Conservation (phyloP, 2,797 vertebrate species). For the Falco berigora region DNA sequence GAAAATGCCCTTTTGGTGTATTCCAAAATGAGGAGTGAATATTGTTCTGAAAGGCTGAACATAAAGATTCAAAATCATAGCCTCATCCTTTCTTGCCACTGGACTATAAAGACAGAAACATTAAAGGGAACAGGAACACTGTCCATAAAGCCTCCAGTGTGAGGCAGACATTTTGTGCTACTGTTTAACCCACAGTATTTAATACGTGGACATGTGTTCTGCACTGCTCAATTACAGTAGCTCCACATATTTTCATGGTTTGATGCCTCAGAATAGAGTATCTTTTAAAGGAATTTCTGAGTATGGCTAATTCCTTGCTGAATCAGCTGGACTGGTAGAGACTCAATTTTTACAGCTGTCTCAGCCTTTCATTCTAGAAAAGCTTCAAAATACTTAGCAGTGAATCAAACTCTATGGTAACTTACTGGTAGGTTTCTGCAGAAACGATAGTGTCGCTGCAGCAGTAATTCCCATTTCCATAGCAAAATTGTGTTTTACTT, state of each 20-base stretch:
- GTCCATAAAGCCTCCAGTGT: not conserved
- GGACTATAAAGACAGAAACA: not conserved
- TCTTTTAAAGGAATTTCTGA: conserved; percentile 25
- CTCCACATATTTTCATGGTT: conserved; percentile 38
- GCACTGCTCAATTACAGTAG: conserved; percentile 27
- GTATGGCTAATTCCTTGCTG: conserved; percentile 36
- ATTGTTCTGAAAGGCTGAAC: rapidly evolving
- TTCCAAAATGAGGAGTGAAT: not conserved
- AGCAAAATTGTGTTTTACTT: conserved; percentile 55
- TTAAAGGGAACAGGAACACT: not conserved
- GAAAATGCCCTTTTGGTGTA: not conserved
- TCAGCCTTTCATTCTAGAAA: conserved; percentile 53
- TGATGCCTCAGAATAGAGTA: conserved; percentile 19
- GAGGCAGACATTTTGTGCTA: not conserved
- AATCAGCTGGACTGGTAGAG: conserved; percentile 13
- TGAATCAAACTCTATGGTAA: conserved; percentile 46
- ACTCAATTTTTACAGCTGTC: conserved; percentile 60
- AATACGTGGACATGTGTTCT: conserved; percentile 41
- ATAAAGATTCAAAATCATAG: not conserved
- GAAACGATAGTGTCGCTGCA: conserved; percentile 20
- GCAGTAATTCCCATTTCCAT: conserved; percentile 57
- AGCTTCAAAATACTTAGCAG: conserved; percentile 43
- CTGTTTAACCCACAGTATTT: conserved; percentile 23
- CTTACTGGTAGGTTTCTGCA: conserved; percentile 50
- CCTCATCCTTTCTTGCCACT: not conserved